Conservation (phyloP, 1,140 invertebrate genomes). For the Saccostrea echinata region DNA sequence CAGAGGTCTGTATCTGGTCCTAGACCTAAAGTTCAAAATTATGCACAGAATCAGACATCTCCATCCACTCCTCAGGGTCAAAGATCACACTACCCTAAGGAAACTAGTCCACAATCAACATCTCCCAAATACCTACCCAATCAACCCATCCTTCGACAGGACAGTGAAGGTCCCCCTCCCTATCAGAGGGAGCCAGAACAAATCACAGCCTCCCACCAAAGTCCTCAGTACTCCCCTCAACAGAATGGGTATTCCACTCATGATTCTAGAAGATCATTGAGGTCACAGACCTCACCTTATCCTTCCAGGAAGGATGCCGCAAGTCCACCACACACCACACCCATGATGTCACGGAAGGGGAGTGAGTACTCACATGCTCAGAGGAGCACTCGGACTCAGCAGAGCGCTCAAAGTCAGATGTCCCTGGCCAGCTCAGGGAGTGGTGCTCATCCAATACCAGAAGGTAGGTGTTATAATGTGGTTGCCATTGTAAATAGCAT, state of each 20-base stretch:
- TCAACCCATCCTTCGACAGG: not conserved
- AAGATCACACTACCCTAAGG: not conserved
- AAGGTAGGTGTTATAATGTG: not conserved
- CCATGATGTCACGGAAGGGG: not conserved
- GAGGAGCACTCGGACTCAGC: not conserved
- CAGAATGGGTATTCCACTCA: not conserved
- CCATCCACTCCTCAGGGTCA: constrained; percentile 30
- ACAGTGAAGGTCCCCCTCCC: constrained; percentile 22
- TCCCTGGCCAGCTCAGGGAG: constrained; percentile 22
- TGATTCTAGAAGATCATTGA: not conserved
- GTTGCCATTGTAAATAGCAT: too few relatives aligned
- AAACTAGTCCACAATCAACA: constrained; percentile 19
- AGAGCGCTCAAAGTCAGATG: constrained; percentile 31
- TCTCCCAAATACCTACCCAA: constrained; percentile 9
- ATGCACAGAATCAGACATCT: constrained; percentile 14
- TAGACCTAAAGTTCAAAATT: constrained; percentile 23
- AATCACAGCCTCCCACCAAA: constrained; percentile 15
- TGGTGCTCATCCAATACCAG: constrained; percentile 7
- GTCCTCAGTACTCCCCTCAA: not conserved
- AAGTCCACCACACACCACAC: constrained; percentile 13
- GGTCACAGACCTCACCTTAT: constrained; percentile 23
- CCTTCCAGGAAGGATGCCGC: not conserved
- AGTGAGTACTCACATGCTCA: not conserved
- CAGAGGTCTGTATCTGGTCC: constrained; percentile 7
- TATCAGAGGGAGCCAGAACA: constrained; percentile 31